A percentile compares a stretch with the other conserved stretches of the same genome.
phyloP scores from a whole-genome alignment of 2,113 vertebrate genomes.

The Ellobius talpinus region DNA sequence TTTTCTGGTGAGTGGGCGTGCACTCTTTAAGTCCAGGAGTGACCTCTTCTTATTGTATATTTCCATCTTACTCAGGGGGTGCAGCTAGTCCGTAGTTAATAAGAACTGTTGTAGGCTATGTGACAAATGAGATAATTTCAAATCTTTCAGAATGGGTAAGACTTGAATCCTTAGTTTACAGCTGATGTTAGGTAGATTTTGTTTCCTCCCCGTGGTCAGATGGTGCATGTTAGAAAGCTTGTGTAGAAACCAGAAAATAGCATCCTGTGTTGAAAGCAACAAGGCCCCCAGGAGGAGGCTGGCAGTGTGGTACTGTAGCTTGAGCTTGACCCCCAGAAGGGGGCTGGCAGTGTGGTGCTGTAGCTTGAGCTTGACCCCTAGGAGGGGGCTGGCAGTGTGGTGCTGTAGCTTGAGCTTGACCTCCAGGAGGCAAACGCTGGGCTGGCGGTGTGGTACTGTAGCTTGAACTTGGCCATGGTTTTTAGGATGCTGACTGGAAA shows the following conservation, averaged over 20 bases:
- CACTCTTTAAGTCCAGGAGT: not conserved
- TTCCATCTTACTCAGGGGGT: not conserved
- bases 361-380: slow-evolving; percentile 25
- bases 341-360: not conserved
- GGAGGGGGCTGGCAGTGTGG: not conserved
- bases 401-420: not conserved
- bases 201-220: slow-evolving; percentile 19
- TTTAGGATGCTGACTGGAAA: not conserved
- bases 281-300: not conserved
- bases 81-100: not conserved
- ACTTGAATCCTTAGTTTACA: slow-evolving; percentile 32
- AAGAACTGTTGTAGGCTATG: not conserved
- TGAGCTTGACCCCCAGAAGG: slow-evolving; percentile 12
- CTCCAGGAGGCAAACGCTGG: not conserved
- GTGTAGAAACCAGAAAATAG: slow-evolving; percentile 8
- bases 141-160: slow-evolving; percentile 8
- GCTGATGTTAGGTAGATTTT: not conserved
- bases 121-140: not conserved
- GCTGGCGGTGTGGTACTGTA: not conserved
- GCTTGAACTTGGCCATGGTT: not conserved
- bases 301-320: not conserved
- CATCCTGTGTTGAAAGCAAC: not conserved
- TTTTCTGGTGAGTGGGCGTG: not conserved
- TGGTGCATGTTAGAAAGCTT: slow-evolving; percentile 14
- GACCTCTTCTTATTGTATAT: not conserved